A percentile compares a stretch with the other conserved stretches of the same genome.
Evolutionary conservation across 2,113 vertebrate genomes (phyloP).

Genomic region (Hyperoodon ampullatus): DNA sequence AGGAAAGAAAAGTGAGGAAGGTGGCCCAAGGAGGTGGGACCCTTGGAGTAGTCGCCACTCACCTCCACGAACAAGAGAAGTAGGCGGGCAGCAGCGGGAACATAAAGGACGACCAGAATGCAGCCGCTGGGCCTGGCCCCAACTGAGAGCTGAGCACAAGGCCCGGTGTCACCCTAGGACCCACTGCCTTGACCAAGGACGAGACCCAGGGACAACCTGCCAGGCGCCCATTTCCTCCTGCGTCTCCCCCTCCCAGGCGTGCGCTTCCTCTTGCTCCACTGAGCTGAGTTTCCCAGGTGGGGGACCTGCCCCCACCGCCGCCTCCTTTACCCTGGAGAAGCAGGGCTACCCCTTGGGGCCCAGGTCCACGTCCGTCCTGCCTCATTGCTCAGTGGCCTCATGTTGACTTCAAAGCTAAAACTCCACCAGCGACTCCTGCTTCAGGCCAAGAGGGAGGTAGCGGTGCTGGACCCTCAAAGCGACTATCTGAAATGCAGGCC

Average conservation of each 20-base stretch:
- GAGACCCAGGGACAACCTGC: not conserved
- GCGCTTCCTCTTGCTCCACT: not conserved
- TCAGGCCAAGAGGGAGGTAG: not conserved
- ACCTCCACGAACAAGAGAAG: not conserved
- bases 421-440: not conserved
- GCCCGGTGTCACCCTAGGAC: not conserved
- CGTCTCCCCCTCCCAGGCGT: not conserved
- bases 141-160: not conserved
- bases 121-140: not conserved
- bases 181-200: accelerated
- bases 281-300: not conserved
- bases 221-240: accelerated
- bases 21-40: not conserved
- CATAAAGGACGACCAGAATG: not conserved
- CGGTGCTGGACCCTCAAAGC: not conserved
- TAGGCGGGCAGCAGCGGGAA: not conserved
- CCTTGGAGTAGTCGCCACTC: not conserved
- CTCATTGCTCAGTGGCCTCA: not conserved
- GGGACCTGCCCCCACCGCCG: not conserved
- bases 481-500: not conserved
- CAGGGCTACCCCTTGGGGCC: not conserved
- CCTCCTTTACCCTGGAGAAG: not conserved
- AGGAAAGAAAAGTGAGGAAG: not conserved
- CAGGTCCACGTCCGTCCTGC: not conserved
- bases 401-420: not conserved